Evolutionary conservation across 2,888 invertebrate genomes (phyloP).

Genomic region (Drosophila atripex): DNA sequence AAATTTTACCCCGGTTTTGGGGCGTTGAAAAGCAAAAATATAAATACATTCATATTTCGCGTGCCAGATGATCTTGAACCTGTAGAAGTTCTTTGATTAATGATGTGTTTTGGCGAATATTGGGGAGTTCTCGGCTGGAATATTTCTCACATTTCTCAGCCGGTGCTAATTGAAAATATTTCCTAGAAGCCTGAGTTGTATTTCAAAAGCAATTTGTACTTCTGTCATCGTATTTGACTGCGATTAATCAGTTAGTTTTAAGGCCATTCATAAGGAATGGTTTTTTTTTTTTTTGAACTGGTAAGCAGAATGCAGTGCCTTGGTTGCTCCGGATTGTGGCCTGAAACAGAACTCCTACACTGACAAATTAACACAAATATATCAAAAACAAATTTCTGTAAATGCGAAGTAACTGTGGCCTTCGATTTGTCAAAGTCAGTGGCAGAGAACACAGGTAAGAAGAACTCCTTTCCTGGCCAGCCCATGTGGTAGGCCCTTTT

Average conservation of each 20-base stretch:
- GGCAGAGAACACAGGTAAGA: slow-evolving; percentile 31
- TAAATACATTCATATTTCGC: not conserved
- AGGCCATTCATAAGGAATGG: slow-evolving; percentile 13
- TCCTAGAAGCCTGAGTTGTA: slow-evolving; percentile 21
- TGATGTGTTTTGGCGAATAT: slow-evolving; percentile 9
- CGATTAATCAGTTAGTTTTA: slow-evolving; percentile 37
- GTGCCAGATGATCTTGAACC: slow-evolving; percentile 28
- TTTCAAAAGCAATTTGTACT: slow-evolving; percentile 28
- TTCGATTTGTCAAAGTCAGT: slow-evolving; percentile 69
- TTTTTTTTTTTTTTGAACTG: not conserved
- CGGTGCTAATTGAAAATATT: slow-evolving; percentile 40
- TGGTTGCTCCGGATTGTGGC: not conserved
- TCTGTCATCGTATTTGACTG: slow-evolving; percentile 34
- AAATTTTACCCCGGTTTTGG: slow-evolving; percentile 8
- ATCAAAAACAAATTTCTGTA: slow-evolving; percentile 45
- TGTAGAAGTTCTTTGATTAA: slow-evolving; percentile 18
- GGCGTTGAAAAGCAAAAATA: slow-evolving; percentile 8
- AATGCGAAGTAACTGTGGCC: slow-evolving; percentile 50
- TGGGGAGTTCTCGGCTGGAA: not conserved
- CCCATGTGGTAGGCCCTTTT: slow-evolving; percentile 1
- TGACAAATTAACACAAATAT: slow-evolving; percentile 61
- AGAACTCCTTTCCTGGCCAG: not conserved
- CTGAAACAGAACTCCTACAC: slow-evolving; percentile 4
- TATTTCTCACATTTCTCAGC: slow-evolving; percentile 8
- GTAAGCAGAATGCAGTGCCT: not conserved